A percentile compares a stretch with the other conserved stretches of the same genome.
Conservation (phyloP, 1,140 invertebrate genomes). For the Pararge aegeria region DNA sequence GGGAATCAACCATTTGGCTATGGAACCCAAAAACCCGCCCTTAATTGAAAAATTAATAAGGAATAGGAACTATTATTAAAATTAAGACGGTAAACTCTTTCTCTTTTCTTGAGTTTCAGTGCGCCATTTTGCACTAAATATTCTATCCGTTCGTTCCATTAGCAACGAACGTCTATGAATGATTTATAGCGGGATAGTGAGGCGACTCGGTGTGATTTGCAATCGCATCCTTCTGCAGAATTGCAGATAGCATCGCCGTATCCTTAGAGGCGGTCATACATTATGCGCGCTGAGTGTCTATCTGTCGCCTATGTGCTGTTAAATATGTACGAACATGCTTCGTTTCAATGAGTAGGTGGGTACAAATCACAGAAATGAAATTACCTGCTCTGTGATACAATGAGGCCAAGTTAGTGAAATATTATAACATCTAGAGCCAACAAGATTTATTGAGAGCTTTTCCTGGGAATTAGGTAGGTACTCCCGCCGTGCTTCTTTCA, state of each 20-base stretch:
- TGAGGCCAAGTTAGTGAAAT: too few species aligned
- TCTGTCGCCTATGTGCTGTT: neutral
- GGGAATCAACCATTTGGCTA: too few species aligned
- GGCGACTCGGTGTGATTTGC: neutral
- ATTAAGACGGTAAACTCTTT: too few species aligned
- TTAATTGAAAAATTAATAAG: too few species aligned
- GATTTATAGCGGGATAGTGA: neutral
- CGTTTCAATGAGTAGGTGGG: neutral
- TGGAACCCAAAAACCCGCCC: too few species aligned
- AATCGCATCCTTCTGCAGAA: neutral
- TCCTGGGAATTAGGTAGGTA: too few species aligned
- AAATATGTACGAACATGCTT: neutral
- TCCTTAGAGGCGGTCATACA: constrained; percentile 1
- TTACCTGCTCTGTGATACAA: too few species aligned
- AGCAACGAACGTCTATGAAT: constrained; percentile 3
- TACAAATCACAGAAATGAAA: neutral
- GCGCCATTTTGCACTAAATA: neutral
- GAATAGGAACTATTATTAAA: too few species aligned
- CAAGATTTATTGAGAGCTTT: too few species aligned
- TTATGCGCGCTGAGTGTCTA: neutral
- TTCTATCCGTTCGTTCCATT: constrained; percentile 1
- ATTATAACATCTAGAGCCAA: too few species aligned
- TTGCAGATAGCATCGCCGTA: neutral
- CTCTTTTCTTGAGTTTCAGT: neutral
- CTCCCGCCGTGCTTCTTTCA: too few species aligned